phyloP scores from a whole-genome alignment of 2,888 invertebrate species.

The Eupithecia vulgata region DNA sequence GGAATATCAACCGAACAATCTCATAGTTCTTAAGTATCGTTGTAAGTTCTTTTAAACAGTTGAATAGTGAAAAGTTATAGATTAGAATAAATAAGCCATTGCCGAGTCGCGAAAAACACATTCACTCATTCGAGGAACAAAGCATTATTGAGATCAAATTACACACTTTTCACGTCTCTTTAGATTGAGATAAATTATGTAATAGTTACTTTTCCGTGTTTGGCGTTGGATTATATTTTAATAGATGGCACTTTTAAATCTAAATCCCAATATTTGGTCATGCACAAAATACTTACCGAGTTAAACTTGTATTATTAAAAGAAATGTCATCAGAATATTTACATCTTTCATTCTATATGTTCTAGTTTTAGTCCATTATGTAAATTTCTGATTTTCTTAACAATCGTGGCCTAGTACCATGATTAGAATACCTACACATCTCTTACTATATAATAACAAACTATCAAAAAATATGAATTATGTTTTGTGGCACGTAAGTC shows the following conservation, averaged over 20 bases:
- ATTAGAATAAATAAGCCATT: conserved; percentile 45
- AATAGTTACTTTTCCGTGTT: conserved; percentile 11
- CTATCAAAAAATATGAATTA: conserved; percentile 12
- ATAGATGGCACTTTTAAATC: conserved; percentile 33
- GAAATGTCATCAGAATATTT: neutral
- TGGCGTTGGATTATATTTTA: conserved; percentile 10
- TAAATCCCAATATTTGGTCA: conserved; percentile 7
- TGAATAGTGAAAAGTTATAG: neutral
- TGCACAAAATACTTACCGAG: neutral
- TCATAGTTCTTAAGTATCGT: neutral
- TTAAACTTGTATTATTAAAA: conserved; percentile 1
- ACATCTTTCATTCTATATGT: neutral
- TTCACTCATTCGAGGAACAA: conserved; percentile 71
- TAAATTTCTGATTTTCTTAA: neutral
- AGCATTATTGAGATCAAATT: conserved; percentile 49
- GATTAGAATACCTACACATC: neutral
- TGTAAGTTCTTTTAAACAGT: neutral
- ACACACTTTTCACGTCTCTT: conserved; percentile 49
- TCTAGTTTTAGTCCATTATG: neutral
- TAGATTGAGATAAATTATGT: conserved; percentile 3
- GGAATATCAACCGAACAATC: neutral
- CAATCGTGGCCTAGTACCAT: neutral
- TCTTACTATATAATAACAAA: conserved; percentile 4
- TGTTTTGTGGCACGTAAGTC: conserved; percentile 4
- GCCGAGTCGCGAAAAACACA: conserved; percentile 47